Evolutionary conservation across 2,113 vertebrate genomes (phyloP).

Genomic region (Oreocharis arfaki): DNA sequence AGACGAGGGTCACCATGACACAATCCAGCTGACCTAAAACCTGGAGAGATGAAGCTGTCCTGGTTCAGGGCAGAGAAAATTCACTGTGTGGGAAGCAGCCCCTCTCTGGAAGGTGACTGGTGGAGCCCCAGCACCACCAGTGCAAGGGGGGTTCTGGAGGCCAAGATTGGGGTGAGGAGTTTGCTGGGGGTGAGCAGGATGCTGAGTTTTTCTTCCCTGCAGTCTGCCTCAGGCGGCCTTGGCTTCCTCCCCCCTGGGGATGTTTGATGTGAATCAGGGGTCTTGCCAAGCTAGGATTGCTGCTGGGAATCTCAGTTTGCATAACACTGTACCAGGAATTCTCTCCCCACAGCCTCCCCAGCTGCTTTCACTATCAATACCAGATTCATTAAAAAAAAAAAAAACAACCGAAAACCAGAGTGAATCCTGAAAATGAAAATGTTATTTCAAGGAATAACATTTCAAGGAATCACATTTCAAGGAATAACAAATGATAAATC

Average conservation of each 20-base stretch:
- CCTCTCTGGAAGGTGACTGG: background rate
- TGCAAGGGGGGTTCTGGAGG: background rate
- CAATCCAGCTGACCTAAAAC: background rate
- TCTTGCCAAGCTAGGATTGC: background rate
- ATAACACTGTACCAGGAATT: background rate
- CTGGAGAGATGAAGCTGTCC: background rate
- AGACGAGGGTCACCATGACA: background rate
- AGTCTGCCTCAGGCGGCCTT: background rate
- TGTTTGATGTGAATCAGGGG: background rate
- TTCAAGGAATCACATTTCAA: background rate
- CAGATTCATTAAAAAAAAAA: background rate
- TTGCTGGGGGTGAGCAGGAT: background rate
- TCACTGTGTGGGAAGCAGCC: background rate
- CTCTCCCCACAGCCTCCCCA: accelerated
- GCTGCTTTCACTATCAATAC: background rate
- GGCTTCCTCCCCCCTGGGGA: background rate
- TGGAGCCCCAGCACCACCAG: background rate
- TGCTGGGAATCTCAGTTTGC: background rate
- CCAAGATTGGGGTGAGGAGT: background rate
- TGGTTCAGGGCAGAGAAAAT: background rate
- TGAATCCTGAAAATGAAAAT: background rate
- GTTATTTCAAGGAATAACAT: background rate
- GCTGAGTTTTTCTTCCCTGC: background rate
- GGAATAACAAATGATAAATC: background rate
- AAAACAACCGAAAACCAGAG: background rate